These are phyloP conservation scores for Battus philenor DNA, from an alignment of 1,140 invertebrate species.

Conservation along the genomic window DNA sequence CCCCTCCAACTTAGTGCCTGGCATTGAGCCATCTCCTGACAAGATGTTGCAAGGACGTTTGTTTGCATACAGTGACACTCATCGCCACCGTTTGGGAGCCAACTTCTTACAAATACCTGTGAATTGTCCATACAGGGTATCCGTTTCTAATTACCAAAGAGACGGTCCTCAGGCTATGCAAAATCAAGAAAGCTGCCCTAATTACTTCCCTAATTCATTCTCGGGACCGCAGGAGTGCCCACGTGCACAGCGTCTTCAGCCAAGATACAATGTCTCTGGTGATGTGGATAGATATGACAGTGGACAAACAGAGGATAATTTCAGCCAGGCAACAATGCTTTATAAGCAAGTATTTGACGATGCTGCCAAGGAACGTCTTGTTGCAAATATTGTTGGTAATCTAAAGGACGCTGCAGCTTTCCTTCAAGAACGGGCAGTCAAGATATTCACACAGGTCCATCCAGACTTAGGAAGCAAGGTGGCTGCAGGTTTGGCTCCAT, in stretches of 20 bases:
- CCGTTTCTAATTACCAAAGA: constrained; percentile 87
- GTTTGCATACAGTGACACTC: constrained; percentile 96
- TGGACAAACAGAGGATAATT: constrained; percentile 92
- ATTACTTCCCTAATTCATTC: constrained; percentile 98
- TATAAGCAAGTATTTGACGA: constrained; percentile 88
- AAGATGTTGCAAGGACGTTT: constrained; percentile 97
- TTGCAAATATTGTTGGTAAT: constrained; percentile 88
- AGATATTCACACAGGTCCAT: constrained; percentile 84
- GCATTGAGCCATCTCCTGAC: constrained; percentile 94
- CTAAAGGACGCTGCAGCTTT: constrained; percentile 88
- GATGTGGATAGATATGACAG: constrained; percentile 87
- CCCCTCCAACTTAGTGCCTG: constrained; percentile 93
- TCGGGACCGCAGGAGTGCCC: constrained; percentile 83
- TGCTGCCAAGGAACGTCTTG: constrained; percentile 82
- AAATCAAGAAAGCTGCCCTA: constrained; percentile 89
- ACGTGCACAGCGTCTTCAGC: constrained; percentile 74
- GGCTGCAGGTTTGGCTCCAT: constrained; percentile 77
- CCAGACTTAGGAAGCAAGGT: constrained; percentile 81
- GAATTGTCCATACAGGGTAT: constrained; percentile 91
- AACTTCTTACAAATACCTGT: constrained; percentile 96
- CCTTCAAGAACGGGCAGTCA: constrained; percentile 89
- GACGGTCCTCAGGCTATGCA: constrained; percentile 86
- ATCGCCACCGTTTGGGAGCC: constrained; percentile 93
- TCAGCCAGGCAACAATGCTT: constrained; percentile 87
- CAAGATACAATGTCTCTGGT: constrained; percentile 75